Percentiles rank a stretch among this genome's conserved stretches.
Conservation (phyloP, 2,888 invertebrate genomes). For the Uropetala carovei region DNA sequence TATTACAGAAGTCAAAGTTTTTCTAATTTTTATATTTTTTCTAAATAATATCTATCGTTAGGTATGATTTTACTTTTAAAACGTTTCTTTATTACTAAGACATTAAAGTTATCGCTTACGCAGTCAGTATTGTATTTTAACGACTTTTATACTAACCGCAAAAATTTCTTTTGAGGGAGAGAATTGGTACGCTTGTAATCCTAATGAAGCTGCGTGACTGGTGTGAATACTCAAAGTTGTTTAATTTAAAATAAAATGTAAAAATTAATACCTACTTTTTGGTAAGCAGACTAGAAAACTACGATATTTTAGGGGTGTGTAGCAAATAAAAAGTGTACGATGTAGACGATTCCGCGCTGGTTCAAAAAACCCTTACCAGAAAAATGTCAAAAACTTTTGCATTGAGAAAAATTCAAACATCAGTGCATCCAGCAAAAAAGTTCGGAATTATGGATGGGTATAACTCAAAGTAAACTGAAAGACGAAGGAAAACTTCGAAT, state of each 20-base stretch:
- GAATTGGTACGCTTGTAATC: too few relatives aligned
- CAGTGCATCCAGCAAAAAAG: background rate
- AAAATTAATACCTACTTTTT: background rate
- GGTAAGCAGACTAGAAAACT: background rate
- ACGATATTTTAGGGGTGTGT: too few relatives aligned
- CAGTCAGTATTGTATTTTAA: too few relatives aligned
- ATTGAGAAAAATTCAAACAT: background rate
- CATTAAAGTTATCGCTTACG: too few relatives aligned
- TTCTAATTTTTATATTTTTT: too few relatives aligned
- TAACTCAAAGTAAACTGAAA: background rate
- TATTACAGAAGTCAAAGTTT: too few relatives aligned
- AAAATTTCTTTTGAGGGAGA: too few relatives aligned
- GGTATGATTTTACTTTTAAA: too few relatives aligned
- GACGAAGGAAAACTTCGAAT: background rate
- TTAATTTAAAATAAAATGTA: background rate
- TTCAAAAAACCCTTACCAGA: background rate
- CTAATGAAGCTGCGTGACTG: background rate
- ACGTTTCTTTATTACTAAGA: too few relatives aligned
- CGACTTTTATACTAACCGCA: too few relatives aligned
- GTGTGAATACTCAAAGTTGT: background rate
- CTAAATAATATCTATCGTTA: too few relatives aligned
- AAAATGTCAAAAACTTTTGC: constrained; percentile 22
- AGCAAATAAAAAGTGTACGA: background rate
- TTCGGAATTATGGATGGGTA: constrained; percentile 5
- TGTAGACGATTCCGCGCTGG: background rate